A percentile compares a stretch with the other conserved stretches of the same genome.
These are phyloP conservation scores for Diacarnus erythraeanus DNA, from an alignment of 37 sponge, comb jelly and placozoan species.

Conservation along the genomic window DNA sequence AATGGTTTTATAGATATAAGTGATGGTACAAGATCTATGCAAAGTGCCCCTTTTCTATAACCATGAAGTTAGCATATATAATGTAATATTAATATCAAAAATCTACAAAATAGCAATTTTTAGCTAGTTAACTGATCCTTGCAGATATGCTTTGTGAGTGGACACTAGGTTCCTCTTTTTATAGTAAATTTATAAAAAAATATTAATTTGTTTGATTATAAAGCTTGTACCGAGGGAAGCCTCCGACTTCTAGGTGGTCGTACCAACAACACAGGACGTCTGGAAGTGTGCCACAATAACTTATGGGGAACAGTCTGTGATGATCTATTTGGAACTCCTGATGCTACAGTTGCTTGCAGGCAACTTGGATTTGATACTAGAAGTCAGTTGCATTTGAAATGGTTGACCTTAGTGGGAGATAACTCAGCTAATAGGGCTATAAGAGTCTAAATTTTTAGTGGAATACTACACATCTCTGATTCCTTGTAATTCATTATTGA, in stretches of 20 bases:
- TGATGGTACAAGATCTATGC: too few species aligned
- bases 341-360: not conserved
- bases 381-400: not conserved
- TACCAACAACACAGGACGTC: not conserved
- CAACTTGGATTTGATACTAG: not conserved
- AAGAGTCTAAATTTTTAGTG: too few species aligned
- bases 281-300: not conserved
- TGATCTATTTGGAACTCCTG: not conserved
- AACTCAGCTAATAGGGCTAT: too few species aligned
- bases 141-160: too few species aligned
- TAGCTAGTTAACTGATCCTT: too few species aligned
- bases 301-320: not conserved
- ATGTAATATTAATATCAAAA: not conserved
- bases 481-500: too few species aligned
- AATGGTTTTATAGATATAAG: too few species aligned
- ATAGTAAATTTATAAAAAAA: too few species aligned
- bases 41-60: too few species aligned
- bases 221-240: not conserved
- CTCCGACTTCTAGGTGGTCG: conserved; percentile 2
- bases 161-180: too few species aligned
- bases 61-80: not conserved
- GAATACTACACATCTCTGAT: too few species aligned
- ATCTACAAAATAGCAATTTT: not conserved
- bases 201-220: conserved; percentile 5
- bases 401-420: too few species aligned